Evolutionary conservation across 2,797 vertebrate genomes (phyloP), one percentile per base, ranked within the genome.

Genomic region (Miichthys miiuy): DNA sequence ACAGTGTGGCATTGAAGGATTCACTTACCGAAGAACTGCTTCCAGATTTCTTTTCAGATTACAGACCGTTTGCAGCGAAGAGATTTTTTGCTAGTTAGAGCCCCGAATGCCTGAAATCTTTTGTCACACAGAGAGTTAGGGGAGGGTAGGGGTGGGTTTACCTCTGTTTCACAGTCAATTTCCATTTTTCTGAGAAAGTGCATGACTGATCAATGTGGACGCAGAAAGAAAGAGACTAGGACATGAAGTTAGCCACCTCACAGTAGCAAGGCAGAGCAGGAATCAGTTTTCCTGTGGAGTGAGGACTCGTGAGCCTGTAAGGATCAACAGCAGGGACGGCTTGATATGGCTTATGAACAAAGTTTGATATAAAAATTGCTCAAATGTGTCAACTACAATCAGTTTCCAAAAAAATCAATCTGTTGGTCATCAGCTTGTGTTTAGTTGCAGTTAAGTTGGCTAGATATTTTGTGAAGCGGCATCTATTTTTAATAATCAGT

Each of bases 1-100:
- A 90, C 88, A 92, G 82, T 87, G 90, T 86, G 89, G 88, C 86
- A 72, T 68, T 54, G 64, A 82, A 84, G 68, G 72, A 81, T 47
- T 77, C 57, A 68, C 72, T 47, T 62, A 60, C 48, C 55, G 61
- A 68, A 50, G 68, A 86, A 42, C 72, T 65, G 77, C 68, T 73
- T 69, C 75, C 20, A 34, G 54, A 52, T 75, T 72, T 48, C 21
- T 12, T 48, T 62, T 63, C 51, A 77, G 60, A 68, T 73, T 1
- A 20, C 48, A n/a, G 52, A 54, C 20, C 27, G 44, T 67, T 48
- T 44, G 50, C 23, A 70, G 60, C n/a, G 0, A 34, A 34, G 69
- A 47, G 63, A 60, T 65, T 60, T 54, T 54, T 42, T 51, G 27
- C 38, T 46, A 1, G 10, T 20, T n/a, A 9, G 34, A 51, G 30